Evolutionary conservation across 2,888 invertebrate species (phyloP).

Genomic region (Temnothorax rugatulus): DNA sequence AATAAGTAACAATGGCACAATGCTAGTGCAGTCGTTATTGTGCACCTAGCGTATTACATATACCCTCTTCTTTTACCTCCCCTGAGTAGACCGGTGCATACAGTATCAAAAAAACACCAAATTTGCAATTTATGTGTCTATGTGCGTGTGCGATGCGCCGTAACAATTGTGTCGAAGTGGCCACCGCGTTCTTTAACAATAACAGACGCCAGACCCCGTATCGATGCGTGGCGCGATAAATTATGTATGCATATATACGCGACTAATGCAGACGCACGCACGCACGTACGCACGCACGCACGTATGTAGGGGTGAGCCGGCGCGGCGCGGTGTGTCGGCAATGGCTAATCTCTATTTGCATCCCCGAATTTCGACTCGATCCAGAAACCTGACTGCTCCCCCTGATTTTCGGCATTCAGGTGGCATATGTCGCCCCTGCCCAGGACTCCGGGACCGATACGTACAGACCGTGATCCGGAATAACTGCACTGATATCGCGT

Average conservation of each 20-base stretch:
- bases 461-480: slow-evolving; percentile 78
- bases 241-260: slow-evolving; percentile 74
- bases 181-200: slow-evolving; percentile 45
- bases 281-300: slow-evolving; percentile 50
- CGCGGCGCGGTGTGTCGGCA: slow-evolving; percentile 50
- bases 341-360: slow-evolving; percentile 82
- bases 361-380: slow-evolving; percentile 72
- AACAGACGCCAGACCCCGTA: slow-evolving; percentile 56
- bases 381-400: slow-evolving; percentile 79
- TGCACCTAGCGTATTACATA: slow-evolving; percentile 20
- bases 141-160: background rate
- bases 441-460: slow-evolving; percentile 70
- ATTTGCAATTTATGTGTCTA: slow-evolving; percentile 31
- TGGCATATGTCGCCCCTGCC: slow-evolving; percentile 82
- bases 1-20: slow-evolving; percentile 22
- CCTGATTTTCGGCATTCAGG: slow-evolving; percentile 84
- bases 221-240: slow-evolving; percentile 77
- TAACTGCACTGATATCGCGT: slow-evolving; percentile 79
- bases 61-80: background rate
- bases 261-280: slow-evolving; percentile 74
- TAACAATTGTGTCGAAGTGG: slow-evolving; percentile 47
- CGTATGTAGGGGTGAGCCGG: slow-evolving; percentile 62
- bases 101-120: slow-evolving; percentile 8
- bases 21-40: slow-evolving; percentile 26
- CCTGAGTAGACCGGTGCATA: slow-evolving; percentile 9